These are phyloP conservation scores for Liasis olivaceus DNA, from an alignment of 2,797 vertebrate genomes.

Conservation along the genomic window DNA sequence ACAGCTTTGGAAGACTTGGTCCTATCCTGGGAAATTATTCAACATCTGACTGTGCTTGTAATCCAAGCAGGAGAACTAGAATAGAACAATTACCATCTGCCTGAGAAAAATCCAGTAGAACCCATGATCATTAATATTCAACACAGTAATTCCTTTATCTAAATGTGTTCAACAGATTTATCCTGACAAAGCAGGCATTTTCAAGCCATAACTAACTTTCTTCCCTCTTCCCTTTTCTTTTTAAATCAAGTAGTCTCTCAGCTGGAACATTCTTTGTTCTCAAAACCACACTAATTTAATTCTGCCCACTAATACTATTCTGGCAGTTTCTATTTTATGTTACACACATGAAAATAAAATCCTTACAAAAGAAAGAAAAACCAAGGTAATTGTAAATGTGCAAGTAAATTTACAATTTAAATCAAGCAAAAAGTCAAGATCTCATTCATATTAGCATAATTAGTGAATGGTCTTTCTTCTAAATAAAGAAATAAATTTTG, in stretches of 20 bases:
- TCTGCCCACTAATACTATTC: background rate
- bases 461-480: background rate
- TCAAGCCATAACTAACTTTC: background rate
- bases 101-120: background rate
- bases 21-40: background rate
- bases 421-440: background rate
- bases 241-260: background rate
- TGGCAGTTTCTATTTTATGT: background rate
- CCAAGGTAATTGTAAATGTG: background rate
- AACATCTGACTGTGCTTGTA: background rate
- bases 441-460: background rate
- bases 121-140: background rate
- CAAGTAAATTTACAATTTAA: background rate
- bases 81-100: background rate
- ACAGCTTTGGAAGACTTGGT: background rate
- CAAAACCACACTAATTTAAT: background rate
- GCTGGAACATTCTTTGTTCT: background rate
- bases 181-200: background rate
- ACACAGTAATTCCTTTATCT: background rate
- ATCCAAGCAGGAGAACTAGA: background rate
- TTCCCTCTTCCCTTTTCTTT: background rate
- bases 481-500: background rate
- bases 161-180: background rate
- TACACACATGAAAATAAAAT: background rate
- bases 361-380: background rate